Base-by-base conservation (phyloP, 1,140 invertebrate genomes). In the Mactra quadrangularis region DNA sequence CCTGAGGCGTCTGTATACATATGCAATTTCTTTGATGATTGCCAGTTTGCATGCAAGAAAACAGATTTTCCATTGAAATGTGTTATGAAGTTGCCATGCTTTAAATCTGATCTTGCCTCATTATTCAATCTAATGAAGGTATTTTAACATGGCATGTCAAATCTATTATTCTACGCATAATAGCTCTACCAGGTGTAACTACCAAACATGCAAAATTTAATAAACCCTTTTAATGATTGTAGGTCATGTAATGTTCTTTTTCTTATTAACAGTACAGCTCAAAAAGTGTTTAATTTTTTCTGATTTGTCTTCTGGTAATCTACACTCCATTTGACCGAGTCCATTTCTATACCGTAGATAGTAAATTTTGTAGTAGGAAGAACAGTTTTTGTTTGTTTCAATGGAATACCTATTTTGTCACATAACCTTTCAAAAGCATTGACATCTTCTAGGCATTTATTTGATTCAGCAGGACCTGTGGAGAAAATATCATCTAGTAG, bases 401-500 rank as follows among this genome's bases (percentile, higher is more conserved):
- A 38, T 1, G 76, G 76, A 17, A 66, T 55, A 38, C 76, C 76
- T 22, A 68, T 55, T 45, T 25, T 19, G 11, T 22, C 35, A 25
- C 33, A 6, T 33, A 79, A 31, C 6, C 6, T 11, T 17, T 53
- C 3, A 29, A 68, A 68, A 19, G 47, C 22, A 19, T 79, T 6
- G 1, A 79, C 22, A 29, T 38, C n/a, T 22, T 11, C 9, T 22
- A 27, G 11, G 33, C 79, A 82, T 52, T 52, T 35, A 64, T 3
- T 19, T 7, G 57, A 57, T 2, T 27, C 17, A 1, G 71, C 13
- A 9, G 41, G 68, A 1, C 72, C 82, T 0, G 78, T 62, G 64
- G 77, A 78, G 29, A 84, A 57, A 33, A 84, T 78, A 62, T 84
- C 82, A 78, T 84, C 82, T 2, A 77, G 33, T n/a, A 84, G 53